These are phyloP conservation scores for Euplexia lucipara DNA, from an alignment of 2,888 invertebrate species.

Conservation along the genomic window DNA sequence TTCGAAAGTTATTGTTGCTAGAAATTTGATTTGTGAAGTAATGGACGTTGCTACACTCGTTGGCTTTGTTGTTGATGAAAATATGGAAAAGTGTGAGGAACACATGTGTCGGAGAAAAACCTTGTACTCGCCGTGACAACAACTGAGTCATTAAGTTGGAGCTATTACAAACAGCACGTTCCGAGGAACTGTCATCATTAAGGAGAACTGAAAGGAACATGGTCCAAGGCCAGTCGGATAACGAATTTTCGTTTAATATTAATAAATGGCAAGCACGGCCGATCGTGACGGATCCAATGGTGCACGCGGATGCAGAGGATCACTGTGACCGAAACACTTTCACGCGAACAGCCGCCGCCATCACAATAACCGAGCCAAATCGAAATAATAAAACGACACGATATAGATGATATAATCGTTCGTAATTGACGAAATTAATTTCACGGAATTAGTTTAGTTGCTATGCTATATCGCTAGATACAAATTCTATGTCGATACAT, in stretches of 20 bases:
- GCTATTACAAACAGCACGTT: constrained; percentile 85
- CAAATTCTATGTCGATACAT: too few relatives aligned
- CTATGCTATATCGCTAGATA: constrained; percentile 40
- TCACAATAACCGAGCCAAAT: constrained; percentile 77
- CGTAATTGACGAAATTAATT: constrained; percentile 70
- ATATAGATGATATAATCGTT: constrained; percentile 78
- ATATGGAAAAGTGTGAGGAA: constrained; percentile 55
- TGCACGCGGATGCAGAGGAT: constrained; percentile 82
- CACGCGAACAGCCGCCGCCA: constrained; percentile 72
- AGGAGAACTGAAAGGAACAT: constrained; percentile 89
- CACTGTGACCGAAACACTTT: constrained; percentile 80
- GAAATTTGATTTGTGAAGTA: constrained; percentile 71
- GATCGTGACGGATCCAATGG: constrained; percentile 85
- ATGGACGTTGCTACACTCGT: constrained; percentile 66
- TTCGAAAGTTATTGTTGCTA: constrained; percentile 82
- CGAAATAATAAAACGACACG: constrained; percentile 73
- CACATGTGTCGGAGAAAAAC: constrained; percentile 63
- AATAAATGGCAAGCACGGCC: constrained; percentile 86
- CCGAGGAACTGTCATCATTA: constrained; percentile 89
- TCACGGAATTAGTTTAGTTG: constrained; percentile 66
- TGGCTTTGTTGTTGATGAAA: constrained; percentile 54
- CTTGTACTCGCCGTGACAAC: constrained; percentile 76
- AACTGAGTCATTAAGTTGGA: constrained; percentile 76
- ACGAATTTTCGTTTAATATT: constrained; percentile 90
- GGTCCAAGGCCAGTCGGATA: constrained; percentile 88